Evolutionary conservation across 1,140 invertebrate species (phyloP), one percentile per base, ranked within the genome.

Genomic region (Drosophila insularis): DNA sequence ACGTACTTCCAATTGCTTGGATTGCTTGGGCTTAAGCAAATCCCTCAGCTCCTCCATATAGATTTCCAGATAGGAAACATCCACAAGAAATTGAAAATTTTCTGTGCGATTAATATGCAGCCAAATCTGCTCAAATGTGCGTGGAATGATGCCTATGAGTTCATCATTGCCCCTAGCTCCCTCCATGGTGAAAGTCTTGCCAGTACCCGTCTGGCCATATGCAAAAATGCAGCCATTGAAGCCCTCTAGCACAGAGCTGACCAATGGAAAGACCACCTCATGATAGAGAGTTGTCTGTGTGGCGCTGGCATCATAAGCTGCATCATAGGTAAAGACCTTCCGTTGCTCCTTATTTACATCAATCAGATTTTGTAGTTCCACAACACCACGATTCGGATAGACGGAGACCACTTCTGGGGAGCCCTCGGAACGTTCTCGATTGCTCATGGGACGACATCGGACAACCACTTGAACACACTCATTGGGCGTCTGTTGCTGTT

Each of bases 201-300:
- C 97, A 0, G 97, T 98, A 60, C 97, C 97, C 0, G 98, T 99
- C 92, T 99, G 98, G 0, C 98, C 98, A 92, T 99, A 99, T 0
- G 98, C 98, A 93, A 99, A 99, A 65, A 99, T 98, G 71, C 98
- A 99, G 13, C 98, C 98, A 92, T 99, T 99, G 92, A 98, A 99
- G 5, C 98, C 98, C 84, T 96, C 96, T 21, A 99, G 93, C 1
- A 99, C 98, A 8, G 97, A 98, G 70, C 98, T 96, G n/a, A 99
- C 98, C 70, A 99, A 92, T 0, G 98, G 97, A 37, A 97, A 94
- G 31, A 99, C 94, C 81, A 94, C 94, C 92, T 99, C 98, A 92
- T 99, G 97, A 92, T 99, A 99, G 1, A 99, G 92, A 71, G 98
- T 97, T 79, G 96, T 95, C 92, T 99, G 99, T 65, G 95, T 95